Base-by-base conservation (phyloP, 2,113 vertebrate genomes). In the Mastomys natalensis region DNA sequence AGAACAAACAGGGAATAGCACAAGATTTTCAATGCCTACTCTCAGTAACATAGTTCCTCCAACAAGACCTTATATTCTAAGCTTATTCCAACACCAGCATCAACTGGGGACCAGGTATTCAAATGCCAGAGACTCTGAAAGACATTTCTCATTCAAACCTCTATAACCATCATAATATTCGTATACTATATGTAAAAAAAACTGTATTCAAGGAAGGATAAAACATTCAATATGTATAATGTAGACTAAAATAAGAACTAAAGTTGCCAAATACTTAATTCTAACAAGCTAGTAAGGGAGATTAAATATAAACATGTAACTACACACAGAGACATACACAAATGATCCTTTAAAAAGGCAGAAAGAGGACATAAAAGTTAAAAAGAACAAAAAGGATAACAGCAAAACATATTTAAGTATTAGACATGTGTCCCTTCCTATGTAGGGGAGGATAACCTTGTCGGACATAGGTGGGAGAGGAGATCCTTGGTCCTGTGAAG, bases 151-250 rank as follows among this genome's bases (percentile, higher is more conserved):
- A 53, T 12, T 37, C 51, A 80, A 55, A 37, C 51, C 17, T 22
- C 53, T 2, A 80, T 2, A 80, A n/a, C 77, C 9, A 26, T 74
- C 64, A 1, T 40, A 87, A 51, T 4, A 43, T 53, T 90, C 12
- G 87, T 93, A 89, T 84, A 68, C 64, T 64, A 53, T 24, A 87
- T 62, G 22, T 87, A 29, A 53, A 93, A 51, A 93, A 72, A 53
- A 87, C 17, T 45, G 62, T 10, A 22, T 84, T 95, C 34, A 88
- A 62, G 29, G 13, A 64, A 89, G 22, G 34, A 4, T 55, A 40
- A 73, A 92, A 80, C 60, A 43, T 45, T 77, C 70, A 91, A 45
- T n/a, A 90, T 34, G 10, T 8, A 55, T 77, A 93, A 1, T 62
- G 5, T 81, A 76, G 60, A 24, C 37, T 70, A 53, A 91, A 93